Evolutionary conservation across 2,797 vertebrate species (phyloP).

Genomic region (Kryptopterus vitreolus): DNA sequence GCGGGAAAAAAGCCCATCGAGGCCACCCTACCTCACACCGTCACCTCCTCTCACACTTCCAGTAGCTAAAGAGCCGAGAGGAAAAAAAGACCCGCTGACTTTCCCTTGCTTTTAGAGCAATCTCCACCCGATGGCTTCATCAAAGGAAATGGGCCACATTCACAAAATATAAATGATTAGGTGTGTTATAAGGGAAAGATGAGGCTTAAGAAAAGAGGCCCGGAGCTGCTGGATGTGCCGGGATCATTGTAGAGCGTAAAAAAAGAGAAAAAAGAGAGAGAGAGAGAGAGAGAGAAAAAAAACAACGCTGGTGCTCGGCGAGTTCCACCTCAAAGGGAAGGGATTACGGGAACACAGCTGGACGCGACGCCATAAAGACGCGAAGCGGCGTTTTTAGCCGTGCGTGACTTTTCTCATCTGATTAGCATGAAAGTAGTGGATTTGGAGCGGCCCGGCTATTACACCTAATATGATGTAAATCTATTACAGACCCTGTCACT

Average conservation of each 20-base stretch:
- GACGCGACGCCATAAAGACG: conserved; percentile 53
- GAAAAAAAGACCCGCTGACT: conserved; percentile 50
- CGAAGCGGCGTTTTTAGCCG: conserved; percentile 46
- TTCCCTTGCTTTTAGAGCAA: conserved; percentile 62
- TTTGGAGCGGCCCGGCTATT: conserved; percentile 37
- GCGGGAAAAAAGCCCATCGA: conserved; percentile 31
- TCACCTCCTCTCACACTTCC: conserved; percentile 36
- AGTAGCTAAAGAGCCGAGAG: neutral
- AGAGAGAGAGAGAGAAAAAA: no score
- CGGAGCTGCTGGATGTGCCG: conserved; percentile 52
- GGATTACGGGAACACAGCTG: conserved; percentile 58
- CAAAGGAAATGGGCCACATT: conserved; percentile 64
- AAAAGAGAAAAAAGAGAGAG: no score
- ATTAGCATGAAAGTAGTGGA: conserved; percentile 73
- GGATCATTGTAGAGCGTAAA: conserved; percentile 60
- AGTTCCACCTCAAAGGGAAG: conserved; percentile 45
- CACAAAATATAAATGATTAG: conserved; percentile 61
- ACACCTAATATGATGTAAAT: conserved; percentile 12
- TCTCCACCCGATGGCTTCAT: conserved; percentile 60
- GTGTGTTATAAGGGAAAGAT: conserved; percentile 52
- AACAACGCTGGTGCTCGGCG: conserved; percentile 45
- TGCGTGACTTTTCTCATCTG: conserved; percentile 16
- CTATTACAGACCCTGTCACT: conserved; percentile 30
- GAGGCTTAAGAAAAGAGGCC: conserved; percentile 60
- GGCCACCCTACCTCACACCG: conserved; percentile 38